Percentiles rank a stretch among this genome's conserved stretches.
Conservation (phyloP, 2,888 invertebrate species). For the Allolobophora icterica region DNA sequence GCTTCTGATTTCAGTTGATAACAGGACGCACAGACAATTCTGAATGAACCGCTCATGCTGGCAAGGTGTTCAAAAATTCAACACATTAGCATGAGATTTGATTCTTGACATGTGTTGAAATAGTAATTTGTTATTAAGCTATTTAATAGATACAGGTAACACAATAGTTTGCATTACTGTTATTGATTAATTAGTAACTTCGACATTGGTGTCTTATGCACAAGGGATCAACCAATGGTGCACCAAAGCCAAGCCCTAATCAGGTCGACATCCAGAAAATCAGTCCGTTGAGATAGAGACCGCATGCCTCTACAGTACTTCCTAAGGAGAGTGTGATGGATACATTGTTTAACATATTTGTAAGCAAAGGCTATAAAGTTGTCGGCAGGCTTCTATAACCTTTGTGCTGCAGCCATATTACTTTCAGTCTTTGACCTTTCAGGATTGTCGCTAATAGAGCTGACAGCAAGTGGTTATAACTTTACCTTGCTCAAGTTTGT, state of each 20-base stretch:
- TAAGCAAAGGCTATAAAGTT: neutral
- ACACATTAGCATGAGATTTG: neutral
- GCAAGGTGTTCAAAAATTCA: neutral
- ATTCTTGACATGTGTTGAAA: neutral
- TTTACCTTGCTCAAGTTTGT: neutral
- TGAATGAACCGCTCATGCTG: neutral
- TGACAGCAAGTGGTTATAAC: neutral
- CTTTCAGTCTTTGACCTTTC: neutral
- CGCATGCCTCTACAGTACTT: neutral
- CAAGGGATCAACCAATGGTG: too few species aligned
- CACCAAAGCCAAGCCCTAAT: too few species aligned
- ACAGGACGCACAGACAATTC: neutral
- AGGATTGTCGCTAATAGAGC: neutral
- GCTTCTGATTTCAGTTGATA: neutral
- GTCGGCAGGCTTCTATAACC: neutral
- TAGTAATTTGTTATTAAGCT: neutral
- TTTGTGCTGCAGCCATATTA: neutral
- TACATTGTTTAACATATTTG: neutral
- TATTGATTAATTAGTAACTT: too few species aligned
- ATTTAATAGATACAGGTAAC: neutral
- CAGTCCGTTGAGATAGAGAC: too few species aligned
- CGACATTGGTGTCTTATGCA: too few species aligned
- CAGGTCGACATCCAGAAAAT: too few species aligned
- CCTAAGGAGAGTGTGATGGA: neutral
- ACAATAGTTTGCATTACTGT: neutral